Conservation (phyloP, 2,888 invertebrate genomes). For the Drosophila setosimentum region DNA sequence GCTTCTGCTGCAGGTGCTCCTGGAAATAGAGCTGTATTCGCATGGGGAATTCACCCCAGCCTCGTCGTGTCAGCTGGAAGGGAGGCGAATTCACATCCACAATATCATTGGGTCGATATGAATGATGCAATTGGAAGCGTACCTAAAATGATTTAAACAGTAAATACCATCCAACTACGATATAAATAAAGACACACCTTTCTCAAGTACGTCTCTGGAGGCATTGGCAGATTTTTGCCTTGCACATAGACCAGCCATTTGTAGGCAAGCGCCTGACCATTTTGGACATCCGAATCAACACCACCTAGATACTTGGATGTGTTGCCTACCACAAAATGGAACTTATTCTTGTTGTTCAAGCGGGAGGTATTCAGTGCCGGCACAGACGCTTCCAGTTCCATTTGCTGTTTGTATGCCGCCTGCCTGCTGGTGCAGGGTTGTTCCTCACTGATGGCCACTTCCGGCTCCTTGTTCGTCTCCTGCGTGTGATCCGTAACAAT, state of each 20-base stretch:
- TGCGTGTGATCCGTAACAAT: slow-evolving; percentile 81
- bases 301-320: slow-evolving; percentile 92
- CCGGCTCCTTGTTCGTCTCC: neutral
- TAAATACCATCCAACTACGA: fast-evolving
- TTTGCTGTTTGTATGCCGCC: slow-evolving; percentile 46
- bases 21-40: slow-evolving; percentile 92
- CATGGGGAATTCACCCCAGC: slow-evolving; percentile 97
- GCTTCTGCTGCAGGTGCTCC: slow-evolving; percentile 89
- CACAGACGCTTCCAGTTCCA: slow-evolving; percentile 14
- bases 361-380: slow-evolving; percentile 85
- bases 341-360: slow-evolving; percentile 86
- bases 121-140: slow-evolving; percentile 92
- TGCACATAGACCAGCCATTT: slow-evolving; percentile 96
- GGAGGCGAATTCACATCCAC: slow-evolving; percentile 92
- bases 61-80: slow-evolving; percentile 93
- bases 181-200: slow-evolving; percentile 86
- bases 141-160: slow-evolving; percentile 45
- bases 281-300: slow-evolving; percentile 82
- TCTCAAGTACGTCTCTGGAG: slow-evolving; percentile 88
- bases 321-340: slow-evolving; percentile 88
- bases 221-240: slow-evolving; percentile 87
- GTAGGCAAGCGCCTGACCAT: slow-evolving; percentile 90
- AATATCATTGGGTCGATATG: slow-evolving; percentile 94
- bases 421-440: slow-evolving; percentile 63
- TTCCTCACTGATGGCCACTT: slow-evolving; percentile 38